A percentile compares a stretch with the other conserved stretches of the same genome.
Conservation (phyloP, 1,140 invertebrate species). For the Heliconius melpomene region DNA sequence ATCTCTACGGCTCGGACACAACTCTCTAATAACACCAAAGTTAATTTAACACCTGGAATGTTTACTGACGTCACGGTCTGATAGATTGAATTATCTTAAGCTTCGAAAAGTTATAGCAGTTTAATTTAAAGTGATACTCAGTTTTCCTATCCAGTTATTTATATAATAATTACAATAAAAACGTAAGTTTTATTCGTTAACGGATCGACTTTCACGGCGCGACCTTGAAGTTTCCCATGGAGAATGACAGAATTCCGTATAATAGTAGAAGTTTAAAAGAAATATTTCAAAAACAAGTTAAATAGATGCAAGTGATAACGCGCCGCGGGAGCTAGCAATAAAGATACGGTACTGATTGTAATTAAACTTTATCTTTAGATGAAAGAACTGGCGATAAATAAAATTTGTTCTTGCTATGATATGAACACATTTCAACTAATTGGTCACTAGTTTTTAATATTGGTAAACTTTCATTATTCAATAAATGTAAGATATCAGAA, state of each 20-base stretch:
- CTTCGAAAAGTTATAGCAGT: constrained; percentile 45
- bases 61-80: constrained; percentile 63
- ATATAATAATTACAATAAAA: constrained; percentile 27
- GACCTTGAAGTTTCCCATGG: constrained; percentile 47
- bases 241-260: constrained; percentile 45
- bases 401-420: constrained; percentile 36
- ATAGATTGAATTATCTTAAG: constrained; percentile 55
- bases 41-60: constrained; percentile 41
- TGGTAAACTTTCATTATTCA: not conserved
- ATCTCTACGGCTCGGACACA: constrained; percentile 35
- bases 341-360: constrained; percentile 57
- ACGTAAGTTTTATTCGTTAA: constrained; percentile 15
- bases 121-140: constrained; percentile 35
- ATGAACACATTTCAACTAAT: constrained; percentile 29
- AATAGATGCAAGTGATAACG: constrained; percentile 55
- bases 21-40: constrained; percentile 6
- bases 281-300: constrained; percentile 51
- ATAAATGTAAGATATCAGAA: not conserved
- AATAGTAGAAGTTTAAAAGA: constrained; percentile 52
- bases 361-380: constrained; percentile 59
- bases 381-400: constrained; percentile 41
- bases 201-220: constrained; percentile 14
- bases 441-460: constrained; percentile 27
- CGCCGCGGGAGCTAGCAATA: constrained; percentile 57
- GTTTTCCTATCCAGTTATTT: constrained; percentile 26